Conservation (phyloP, 2,888 invertebrate genomes). For the Anagyrus pseudococci region DNA sequence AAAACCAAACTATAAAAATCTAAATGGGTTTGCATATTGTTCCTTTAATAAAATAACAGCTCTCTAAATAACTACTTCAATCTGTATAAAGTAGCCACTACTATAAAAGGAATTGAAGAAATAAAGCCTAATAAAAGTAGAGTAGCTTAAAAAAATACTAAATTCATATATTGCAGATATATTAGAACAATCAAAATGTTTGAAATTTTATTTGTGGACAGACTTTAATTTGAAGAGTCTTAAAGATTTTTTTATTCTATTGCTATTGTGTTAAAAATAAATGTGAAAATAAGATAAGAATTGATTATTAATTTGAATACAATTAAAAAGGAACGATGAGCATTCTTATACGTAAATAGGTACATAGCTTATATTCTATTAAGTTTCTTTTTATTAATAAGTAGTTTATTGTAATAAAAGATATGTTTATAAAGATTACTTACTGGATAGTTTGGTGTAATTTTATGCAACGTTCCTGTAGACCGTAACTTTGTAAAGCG, state of each 20-base stretch:
- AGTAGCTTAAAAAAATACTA: background rate
- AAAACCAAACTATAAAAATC: slow-evolving; percentile 16
- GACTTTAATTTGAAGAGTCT: too few relatives aligned
- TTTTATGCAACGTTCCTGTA: slow-evolving; percentile 32
- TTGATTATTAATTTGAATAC: background rate
- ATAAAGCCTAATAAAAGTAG: background rate
- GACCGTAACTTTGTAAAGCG: slow-evolving; percentile 26
- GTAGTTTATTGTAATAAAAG: slow-evolving; percentile 6
- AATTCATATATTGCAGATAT: too few relatives aligned
- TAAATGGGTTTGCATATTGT: slow-evolving; percentile 28
- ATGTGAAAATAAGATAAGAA: background rate
- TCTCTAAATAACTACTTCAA: slow-evolving; percentile 33
- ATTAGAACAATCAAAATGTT: too few relatives aligned
- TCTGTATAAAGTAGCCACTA: slow-evolving; percentile 27
- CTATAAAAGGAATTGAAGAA: slow-evolving; percentile 26
- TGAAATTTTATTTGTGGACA: too few relatives aligned
- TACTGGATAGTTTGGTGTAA: slow-evolving; percentile 28
- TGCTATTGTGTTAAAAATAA: background rate
- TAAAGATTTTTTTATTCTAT: background rate
- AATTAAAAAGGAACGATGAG: slow-evolving; percentile 22
- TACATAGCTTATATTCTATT: slow-evolving; percentile 22
- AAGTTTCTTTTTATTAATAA: slow-evolving; percentile 16
- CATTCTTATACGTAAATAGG: slow-evolving; percentile 24
- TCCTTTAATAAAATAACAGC: slow-evolving; percentile 33
- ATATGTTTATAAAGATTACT: slow-evolving; percentile 16